Percentiles rank a stretch among this genome's conserved stretches.
Evolutionary conservation across 2,113 vertebrate species (phyloP).

Genomic region (Osmerus mordax): DNA sequence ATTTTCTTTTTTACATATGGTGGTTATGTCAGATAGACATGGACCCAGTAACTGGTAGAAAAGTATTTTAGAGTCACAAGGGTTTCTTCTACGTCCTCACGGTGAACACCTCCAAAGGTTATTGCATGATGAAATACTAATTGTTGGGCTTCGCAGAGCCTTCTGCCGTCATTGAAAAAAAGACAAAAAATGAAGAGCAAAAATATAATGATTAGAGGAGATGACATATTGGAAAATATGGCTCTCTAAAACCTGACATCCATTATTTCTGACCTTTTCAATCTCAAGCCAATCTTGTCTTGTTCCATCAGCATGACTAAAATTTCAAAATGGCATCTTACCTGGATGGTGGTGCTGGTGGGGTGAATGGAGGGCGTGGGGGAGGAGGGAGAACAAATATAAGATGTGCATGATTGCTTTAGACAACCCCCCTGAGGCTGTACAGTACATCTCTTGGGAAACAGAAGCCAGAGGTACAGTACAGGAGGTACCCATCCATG

Average conservation of each 20-base stretch:
- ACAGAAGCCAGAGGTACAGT: constrained; percentile 1
- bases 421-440: constrained; percentile 7
- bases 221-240: constrained; percentile 36
- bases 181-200: constrained; percentile 12
- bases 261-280: constrained; percentile 59
- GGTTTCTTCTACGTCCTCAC: constrained; percentile 3
- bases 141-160: neutral
- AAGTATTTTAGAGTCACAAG: neutral
- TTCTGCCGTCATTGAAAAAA: neutral
- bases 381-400: neutral
- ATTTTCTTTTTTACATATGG: neutral
- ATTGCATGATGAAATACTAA: constrained; percentile 12
- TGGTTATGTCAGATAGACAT: no score
- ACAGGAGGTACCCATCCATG: neutral
- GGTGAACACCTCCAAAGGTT: neutral
- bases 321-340: constrained; percentile 36
- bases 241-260: constrained; percentile 49
- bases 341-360: constrained; percentile 9
- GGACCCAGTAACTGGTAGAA: neutral
- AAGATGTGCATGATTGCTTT: neutral
- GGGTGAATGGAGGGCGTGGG: neutral
- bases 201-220: constrained; percentile 14
- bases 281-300: constrained; percentile 44
- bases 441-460: neutral
- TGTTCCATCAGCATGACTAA: constrained; percentile 47